Base-by-base conservation (phyloP, 2,113 vertebrate species). In the Circaetus gallicus region DNA sequence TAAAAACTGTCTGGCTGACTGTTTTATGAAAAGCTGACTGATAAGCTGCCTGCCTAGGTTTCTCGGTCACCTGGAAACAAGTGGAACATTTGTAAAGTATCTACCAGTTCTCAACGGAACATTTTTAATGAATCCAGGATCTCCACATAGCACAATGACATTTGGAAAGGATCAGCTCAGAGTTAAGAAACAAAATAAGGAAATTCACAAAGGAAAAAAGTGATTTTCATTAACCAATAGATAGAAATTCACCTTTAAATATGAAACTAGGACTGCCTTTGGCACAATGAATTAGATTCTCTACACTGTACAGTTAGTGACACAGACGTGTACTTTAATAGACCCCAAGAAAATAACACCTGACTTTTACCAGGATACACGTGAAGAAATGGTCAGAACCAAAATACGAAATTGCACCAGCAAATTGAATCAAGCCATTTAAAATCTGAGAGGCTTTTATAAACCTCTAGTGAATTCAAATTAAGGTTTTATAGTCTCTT, bases 121-220 rank as follows among this genome's bases (percentile, higher is more conserved):
- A 55, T 77, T 95, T 97, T 97, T 97, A 97, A 97, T 97, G 97
- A 97, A 97, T 93, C 91, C 71, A 80, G 82, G 86, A 94, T 95
- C 84, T 95, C 88, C 95, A 70, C 90, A 88, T 2, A 90, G 66
- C 67, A 58, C 93, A 88, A 85, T 97, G 97, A 97, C 95, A 97
- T 97, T 97, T 97, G 93, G 81, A 97, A 96, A 97, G 96, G 97
- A 97, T 97, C 95, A 95, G 31, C n/a, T 91, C 21, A 12, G 82
- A 93, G 74, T 73, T 71, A 94, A 93, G 90, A 94, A 94, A 84
- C 76, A 97, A 91, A 96, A 95, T 56, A 91, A 90, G 91, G 62
- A 93, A 95, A 95, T 69, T 92, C 95, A 96, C 95, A 77, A 59
- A 88, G 93, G 87, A 36, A 91, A 90, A 94, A 93, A 87, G 32